Percentiles rank a stretch among this genome's conserved stretches.
These are phyloP conservation scores for Drosophila paranaensis DNA, from an alignment of 2,888 invertebrate species.

Conservation along the genomic window DNA sequence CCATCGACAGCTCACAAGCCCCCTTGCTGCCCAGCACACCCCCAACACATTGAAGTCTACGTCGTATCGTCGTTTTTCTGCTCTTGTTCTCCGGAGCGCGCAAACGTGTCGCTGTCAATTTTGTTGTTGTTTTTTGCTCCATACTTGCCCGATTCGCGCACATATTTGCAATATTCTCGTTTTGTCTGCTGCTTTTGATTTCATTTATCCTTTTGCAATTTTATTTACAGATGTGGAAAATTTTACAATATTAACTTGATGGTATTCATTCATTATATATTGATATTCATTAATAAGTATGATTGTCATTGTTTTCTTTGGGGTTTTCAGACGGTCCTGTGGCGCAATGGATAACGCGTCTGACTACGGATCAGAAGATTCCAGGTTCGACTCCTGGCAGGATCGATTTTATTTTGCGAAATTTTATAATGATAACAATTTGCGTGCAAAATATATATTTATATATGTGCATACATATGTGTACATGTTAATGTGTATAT, in stretches of 20 bases:
- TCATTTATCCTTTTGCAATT: too few species aligned
- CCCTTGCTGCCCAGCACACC: constrained; percentile 6
- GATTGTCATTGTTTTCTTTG: background rate
- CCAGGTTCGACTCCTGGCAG: constrained; percentile 85
- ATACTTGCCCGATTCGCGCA: constrained; percentile 19
- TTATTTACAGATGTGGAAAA: too few species aligned
- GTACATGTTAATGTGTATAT: too few species aligned
- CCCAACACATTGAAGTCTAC: background rate
- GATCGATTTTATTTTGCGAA: constrained; percentile 63
- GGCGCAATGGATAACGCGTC: constrained; percentile 85
- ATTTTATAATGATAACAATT: too few species aligned
- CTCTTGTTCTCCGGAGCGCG: constrained; percentile 57
- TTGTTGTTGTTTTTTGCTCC: constrained; percentile 14
- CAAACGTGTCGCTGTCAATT: constrained; percentile 70
- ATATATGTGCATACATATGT: too few species aligned
- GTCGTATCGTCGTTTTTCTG: constrained; percentile 16
- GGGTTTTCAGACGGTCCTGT: constrained; percentile 70
- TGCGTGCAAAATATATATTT: too few species aligned
- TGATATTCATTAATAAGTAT: background rate
- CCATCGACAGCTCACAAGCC: constrained; percentile 31
- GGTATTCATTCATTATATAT: too few species aligned
- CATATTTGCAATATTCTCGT: constrained; percentile 35
- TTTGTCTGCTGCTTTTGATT: constrained; percentile 11
- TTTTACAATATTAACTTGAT: too few species aligned
- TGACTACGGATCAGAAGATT: constrained; percentile 85